Evolutionary conservation across 2,888 invertebrate genomes (phyloP).

Genomic region (Latrodectus hesperus): DNA sequence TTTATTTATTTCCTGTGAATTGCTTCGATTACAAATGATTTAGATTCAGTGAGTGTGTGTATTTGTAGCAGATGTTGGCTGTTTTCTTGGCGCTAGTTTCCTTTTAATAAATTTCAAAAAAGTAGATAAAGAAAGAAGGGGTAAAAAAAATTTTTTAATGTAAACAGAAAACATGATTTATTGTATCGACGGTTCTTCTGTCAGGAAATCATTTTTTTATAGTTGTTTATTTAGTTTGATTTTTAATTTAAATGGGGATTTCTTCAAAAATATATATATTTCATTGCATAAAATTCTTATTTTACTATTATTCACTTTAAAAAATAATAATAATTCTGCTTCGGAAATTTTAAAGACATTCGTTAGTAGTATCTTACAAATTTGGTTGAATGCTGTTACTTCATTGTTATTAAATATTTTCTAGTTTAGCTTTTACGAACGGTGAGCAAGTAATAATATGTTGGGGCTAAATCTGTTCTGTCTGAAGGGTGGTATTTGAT

Average conservation of each 20-base stretch:
- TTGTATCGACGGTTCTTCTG: neutral
- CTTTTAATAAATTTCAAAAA: neutral
- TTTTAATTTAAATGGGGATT: neutral
- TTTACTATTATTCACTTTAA: no score
- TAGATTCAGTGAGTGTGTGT: constrained; percentile 31
- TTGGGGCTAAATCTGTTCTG: no score
- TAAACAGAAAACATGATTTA: neutral
- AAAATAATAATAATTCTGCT: no score
- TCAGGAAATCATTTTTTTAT: neutral
- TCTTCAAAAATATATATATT: no score
- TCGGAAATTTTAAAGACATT: no score
- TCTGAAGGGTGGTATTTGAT: no score
- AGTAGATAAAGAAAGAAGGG: neutral
- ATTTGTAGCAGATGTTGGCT: constrained; percentile 13
- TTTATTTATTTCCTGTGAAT: constrained; percentile 50
- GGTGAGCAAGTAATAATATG: no score
- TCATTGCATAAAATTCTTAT: no score
- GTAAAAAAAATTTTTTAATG: neutral
- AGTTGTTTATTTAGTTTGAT: neutral
- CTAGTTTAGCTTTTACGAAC: no score
- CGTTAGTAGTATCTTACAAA: no score
- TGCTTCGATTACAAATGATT: constrained; percentile 53
- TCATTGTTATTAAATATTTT: no score
- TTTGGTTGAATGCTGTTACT: no score
- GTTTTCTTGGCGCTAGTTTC: constrained; percentile 4